These are phyloP conservation scores for Drosophila pseudoananassae DNA, from an alignment of 1,140 invertebrate species.

Conservation along the genomic window DNA sequence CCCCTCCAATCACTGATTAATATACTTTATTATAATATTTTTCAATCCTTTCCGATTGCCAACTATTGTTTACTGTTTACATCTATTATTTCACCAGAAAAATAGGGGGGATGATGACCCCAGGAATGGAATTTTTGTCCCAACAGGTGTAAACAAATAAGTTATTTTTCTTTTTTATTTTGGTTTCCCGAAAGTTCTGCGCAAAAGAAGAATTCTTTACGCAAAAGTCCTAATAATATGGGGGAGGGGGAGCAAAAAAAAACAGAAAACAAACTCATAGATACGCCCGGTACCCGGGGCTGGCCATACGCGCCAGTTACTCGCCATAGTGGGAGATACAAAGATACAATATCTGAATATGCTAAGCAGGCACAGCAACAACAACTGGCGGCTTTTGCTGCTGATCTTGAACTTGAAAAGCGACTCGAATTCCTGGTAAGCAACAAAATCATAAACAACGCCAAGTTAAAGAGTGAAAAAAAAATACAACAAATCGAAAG, in stretches of 20 bases:
- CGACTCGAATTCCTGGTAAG: constrained; percentile 59
- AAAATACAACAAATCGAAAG: constrained; percentile 10
- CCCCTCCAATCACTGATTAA: no score
- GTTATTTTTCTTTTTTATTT: constrained; percentile 13
- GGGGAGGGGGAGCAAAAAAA: neutral
- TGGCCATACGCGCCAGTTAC: neutral
- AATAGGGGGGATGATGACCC: neutral
- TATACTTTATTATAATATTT: no score
- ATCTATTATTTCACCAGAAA: neutral
- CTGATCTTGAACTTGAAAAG: constrained; percentile 76
- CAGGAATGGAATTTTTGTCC: neutral
- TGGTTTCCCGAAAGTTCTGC: constrained; percentile 56
- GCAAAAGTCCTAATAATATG: constrained; percentile 24
- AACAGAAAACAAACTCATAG: neutral
- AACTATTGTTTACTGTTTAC: neutral
- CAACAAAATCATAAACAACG: constrained; percentile 55
- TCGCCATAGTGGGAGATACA: constrained; percentile 12
- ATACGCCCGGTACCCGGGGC: neutral
- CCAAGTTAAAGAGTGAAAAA: constrained; percentile 9
- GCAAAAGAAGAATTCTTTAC: constrained; percentile 10
- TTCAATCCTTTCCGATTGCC: neutral
- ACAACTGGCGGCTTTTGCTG: constrained; percentile 9
- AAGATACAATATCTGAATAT: constrained; percentile 25
- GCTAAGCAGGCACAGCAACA: constrained; percentile 25
- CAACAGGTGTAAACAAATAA: constrained; percentile 48